Evolutionary conservation across 2,113 vertebrate species (phyloP), one percentile per base, ranked within the genome.

Genomic region (Erpornis zantholeuca): DNA sequence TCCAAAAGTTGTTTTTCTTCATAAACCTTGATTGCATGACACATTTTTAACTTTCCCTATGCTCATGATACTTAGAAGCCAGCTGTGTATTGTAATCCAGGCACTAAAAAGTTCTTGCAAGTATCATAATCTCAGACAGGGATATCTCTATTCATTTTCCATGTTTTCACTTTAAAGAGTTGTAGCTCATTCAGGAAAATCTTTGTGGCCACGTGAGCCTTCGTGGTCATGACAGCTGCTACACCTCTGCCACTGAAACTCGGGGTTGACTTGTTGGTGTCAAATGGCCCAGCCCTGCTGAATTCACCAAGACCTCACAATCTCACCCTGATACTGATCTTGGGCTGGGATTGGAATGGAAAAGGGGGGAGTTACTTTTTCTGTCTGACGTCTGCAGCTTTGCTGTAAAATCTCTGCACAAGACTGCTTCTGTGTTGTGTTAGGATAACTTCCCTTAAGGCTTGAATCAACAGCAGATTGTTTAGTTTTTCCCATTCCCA

Each of bases 401-500:
- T 75, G 35, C 79, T 93, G 38, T 75, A 36, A 82, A 70, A 78
- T 71, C 35, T 81, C 71, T 19, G 45, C 38, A 12, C 24, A 28
- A 38, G 64, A 27, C 47, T 70, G 54, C 59, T 81, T 47, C 56
- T 81, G 11, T 47, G 78, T 77, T 49, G 15, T 66, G 33, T 85
- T 61, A 57, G 35, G 54, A 29, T 81, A 78, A 81, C 64, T 90
- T 93, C 70, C 56, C 49, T 8, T 40, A 56, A 71, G 88, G 25
- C 70, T 92, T 81, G 64, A 78, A 56, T 80, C 90, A 88, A 63
- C 71, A 90, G 47, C 63, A 83, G 36, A 53, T 50, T 83, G 76
- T 91, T 91, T 56, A 50, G 44, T n/a, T 96, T 88, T 80, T 44
- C 78, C 82, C 71, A 35, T 96, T 96, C 56, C 82, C 7, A 4